These are phyloP conservation scores for Tiliacea aurago DNA, from an alignment of 2,888 invertebrate species.

Conservation along the genomic window DNA sequence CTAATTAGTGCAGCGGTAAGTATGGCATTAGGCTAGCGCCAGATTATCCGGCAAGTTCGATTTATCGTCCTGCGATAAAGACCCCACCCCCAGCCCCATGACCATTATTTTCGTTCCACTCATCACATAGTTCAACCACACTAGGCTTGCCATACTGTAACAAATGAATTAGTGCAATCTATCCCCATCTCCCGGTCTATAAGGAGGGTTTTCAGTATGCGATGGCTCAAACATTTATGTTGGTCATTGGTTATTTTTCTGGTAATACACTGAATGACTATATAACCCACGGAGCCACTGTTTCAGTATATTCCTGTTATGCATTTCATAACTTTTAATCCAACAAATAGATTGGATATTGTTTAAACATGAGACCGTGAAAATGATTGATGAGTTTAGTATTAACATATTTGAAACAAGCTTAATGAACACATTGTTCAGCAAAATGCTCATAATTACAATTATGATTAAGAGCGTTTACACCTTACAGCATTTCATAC, in stretches of 20 bases:
- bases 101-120: no score
- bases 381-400: slow-evolving; percentile 5
- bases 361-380: background rate
- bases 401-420: slow-evolving; percentile 17
- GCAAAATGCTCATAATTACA: slow-evolving; percentile 4
- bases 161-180: no score
- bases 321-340: background rate
- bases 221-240: background rate
- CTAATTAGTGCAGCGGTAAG: no score
- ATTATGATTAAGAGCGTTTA: slow-evolving; percentile 7
- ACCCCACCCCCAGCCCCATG: no score
- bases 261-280: background rate
- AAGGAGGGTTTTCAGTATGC: background rate
- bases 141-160: no score
- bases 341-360: slow-evolving; percentile 15
- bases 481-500: no score
- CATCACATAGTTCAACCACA: no score
- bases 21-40: no score
- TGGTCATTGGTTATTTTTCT: background rate
- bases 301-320: background rate
- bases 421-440: slow-evolving; percentile 14
- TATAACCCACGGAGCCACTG: background rate
- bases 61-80: no score
- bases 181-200: no score
- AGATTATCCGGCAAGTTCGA: no score